Evolutionary conservation across 2,888 invertebrate genomes (phyloP).

Genomic region (Drosophila seclusa): DNA sequence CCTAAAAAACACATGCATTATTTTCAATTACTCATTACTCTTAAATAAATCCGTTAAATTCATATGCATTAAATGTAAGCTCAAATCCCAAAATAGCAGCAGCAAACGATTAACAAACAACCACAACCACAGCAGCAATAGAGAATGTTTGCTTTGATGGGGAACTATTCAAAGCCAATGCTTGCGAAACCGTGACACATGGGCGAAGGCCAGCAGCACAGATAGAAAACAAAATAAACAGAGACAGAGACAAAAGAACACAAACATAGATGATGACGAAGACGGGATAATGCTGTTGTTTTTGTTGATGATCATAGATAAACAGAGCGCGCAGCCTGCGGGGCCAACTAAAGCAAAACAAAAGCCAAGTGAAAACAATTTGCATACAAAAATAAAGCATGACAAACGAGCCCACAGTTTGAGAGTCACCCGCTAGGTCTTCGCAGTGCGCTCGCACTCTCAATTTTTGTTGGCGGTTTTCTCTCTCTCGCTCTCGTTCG

Average conservation of each 20-base stretch:
- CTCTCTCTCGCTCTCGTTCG: constrained; percentile 3
- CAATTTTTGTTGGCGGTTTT: background rate
- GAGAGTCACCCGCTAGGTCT: constrained; percentile 7
- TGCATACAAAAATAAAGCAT: constrained; percentile 32
- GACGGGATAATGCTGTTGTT: constrained; percentile 26
- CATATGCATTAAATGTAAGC: constrained; percentile 53
- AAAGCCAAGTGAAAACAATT: constrained; percentile 25
- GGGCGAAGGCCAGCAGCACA: constrained; percentile 57
- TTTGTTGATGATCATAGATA: constrained; percentile 7
- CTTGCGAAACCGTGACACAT: constrained; percentile 73
- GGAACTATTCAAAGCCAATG: constrained; percentile 67
- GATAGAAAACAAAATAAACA: constrained; percentile 12
- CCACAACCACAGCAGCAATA: constrained; percentile 27
- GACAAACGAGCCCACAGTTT: constrained; percentile 34
- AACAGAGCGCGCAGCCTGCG: background rate
- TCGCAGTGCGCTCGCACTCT: constrained; percentile 12
- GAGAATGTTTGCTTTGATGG: constrained; percentile 37
- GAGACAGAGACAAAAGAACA: constrained; percentile 23
- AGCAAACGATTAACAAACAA: constrained; percentile 11
- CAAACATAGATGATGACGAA: constrained; percentile 26
- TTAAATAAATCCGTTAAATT: constrained; percentile 48
- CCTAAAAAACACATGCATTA: constrained; percentile 10
- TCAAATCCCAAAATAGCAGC: constrained; percentile 40
- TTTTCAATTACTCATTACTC: constrained; percentile 38
- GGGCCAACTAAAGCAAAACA: constrained; percentile 22